These are phyloP conservation scores for Brachyhypopomus gauderio DNA, from an alignment of 2,113 vertebrate species.

Conservation along the genomic window DNA sequence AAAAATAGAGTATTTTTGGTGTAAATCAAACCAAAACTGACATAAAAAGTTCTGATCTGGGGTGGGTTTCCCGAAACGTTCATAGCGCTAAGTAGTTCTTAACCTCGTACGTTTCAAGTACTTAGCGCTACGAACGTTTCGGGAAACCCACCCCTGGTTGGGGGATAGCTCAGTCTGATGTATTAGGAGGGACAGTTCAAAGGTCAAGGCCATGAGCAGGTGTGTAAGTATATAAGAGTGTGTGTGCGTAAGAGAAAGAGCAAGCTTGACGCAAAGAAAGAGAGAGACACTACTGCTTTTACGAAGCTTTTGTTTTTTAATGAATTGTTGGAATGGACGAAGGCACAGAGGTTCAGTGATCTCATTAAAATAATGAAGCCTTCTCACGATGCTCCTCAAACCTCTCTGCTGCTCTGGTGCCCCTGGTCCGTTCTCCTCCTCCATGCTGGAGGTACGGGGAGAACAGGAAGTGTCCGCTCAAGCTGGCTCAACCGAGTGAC, in stretches of 20 bases:
- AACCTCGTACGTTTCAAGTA: too few relatives aligned
- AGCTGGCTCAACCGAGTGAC: neutral
- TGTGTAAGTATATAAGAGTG: constrained; percentile 27
- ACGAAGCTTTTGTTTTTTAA: constrained; percentile 50
- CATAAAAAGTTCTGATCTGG: constrained; percentile 21
- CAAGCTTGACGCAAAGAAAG: neutral
- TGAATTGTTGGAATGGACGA: constrained; percentile 40
- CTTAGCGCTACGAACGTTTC: too few relatives aligned
- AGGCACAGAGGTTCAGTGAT: constrained; percentile 48
- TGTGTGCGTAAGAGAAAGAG: neutral
- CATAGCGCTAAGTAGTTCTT: too few relatives aligned
- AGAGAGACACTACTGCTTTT: constrained; percentile 46
- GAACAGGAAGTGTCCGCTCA: neutral
- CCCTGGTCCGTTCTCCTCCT: neutral
- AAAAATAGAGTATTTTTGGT: neutral
- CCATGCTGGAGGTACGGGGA: neutral
- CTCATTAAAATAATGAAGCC: constrained; percentile 52
- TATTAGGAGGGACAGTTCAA: constrained; percentile 27
- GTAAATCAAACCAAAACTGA: neutral
- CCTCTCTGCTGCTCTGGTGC: neutral
- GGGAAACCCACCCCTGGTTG: too few relatives aligned
- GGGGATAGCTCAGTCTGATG: constrained; percentile 12
- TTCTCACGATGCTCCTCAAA: constrained; percentile 43
- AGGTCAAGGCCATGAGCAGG: constrained; percentile 47
- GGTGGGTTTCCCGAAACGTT: too few relatives aligned